Conservation (phyloP, 2,888 invertebrate species). For the Hesperia comma region DNA sequence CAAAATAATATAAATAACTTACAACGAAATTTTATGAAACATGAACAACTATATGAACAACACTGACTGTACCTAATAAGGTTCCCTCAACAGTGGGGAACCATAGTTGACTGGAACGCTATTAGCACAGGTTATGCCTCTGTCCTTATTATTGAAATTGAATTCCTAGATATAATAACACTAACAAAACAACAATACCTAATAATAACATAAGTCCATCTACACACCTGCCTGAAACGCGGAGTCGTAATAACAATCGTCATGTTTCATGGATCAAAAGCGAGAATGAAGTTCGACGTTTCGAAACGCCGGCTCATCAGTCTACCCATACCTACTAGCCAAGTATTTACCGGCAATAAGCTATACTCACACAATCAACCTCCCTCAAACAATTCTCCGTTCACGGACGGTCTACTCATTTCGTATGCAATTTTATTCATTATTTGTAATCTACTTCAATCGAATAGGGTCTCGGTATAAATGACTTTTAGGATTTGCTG, state of each 20-base stretch:
- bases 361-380: slow-evolving; percentile 52
- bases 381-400: slow-evolving; percentile 69
- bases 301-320: slow-evolving; percentile 53
- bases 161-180: too few relatives aligned
- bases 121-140: too few relatives aligned
- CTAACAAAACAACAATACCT: too few relatives aligned
- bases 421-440: slow-evolving; percentile 84
- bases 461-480: slow-evolving; percentile 80
- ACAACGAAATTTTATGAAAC: too few relatives aligned
- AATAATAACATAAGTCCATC: slow-evolving; percentile 44
- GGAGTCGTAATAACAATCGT: slow-evolving; percentile 11
- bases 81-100: too few relatives aligned
- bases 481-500: slow-evolving; percentile 81
- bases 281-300: slow-evolving; percentile 54
- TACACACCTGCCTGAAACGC: background rate
- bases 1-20: too few relatives aligned
- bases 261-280: slow-evolving; percentile 39
- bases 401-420: slow-evolving; percentile 77
- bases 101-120: too few relatives aligned
- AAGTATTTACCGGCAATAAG: slow-evolving; percentile 71
- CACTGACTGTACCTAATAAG: too few relatives aligned
- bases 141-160: too few relatives aligned
- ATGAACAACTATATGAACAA: too few relatives aligned
- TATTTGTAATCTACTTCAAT: slow-evolving; percentile 84
- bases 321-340: slow-evolving; percentile 43